Conservation (phyloP, 2,797 vertebrate genomes). For the Neopelma chrysocephalum region DNA sequence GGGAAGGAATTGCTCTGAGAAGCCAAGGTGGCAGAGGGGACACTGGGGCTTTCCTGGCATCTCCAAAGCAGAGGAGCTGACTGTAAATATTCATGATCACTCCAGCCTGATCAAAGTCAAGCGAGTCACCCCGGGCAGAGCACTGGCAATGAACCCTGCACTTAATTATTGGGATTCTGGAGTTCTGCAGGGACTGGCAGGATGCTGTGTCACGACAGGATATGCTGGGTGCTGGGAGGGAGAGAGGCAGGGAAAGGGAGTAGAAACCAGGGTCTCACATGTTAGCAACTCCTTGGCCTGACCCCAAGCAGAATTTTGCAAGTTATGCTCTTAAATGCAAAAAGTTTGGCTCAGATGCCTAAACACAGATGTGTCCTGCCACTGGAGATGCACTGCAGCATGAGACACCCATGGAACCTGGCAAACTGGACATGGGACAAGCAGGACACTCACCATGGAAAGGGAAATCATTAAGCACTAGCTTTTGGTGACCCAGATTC, state of each 20-base stretch:
- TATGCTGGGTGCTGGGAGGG: not conserved
- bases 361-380: not conserved
- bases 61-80: conserved; percentile 5
- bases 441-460: not conserved
- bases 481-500: not conserved
- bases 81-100: conserved; percentile 7
- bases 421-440: not conserved
- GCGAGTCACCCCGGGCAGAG: not conserved
- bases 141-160: not conserved
- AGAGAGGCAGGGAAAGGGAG: not conserved
- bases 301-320: not conserved
- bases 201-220: not conserved
- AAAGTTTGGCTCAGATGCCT: not conserved
- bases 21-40: not conserved
- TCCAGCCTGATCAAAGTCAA: conserved; percentile 12
- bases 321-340: not conserved
- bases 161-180: not conserved
- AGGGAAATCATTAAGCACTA: not conserved
- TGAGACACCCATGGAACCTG: not conserved
- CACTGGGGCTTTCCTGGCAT: conserved; percentile 22
- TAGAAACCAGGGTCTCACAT: not conserved
- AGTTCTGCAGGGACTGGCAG: not conserved
- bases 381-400: not conserved
- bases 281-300: not conserved
- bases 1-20: not conserved